Conservation (phyloP, 2,113 vertebrate species). For the Syngnathoides biaculeatus region DNA sequence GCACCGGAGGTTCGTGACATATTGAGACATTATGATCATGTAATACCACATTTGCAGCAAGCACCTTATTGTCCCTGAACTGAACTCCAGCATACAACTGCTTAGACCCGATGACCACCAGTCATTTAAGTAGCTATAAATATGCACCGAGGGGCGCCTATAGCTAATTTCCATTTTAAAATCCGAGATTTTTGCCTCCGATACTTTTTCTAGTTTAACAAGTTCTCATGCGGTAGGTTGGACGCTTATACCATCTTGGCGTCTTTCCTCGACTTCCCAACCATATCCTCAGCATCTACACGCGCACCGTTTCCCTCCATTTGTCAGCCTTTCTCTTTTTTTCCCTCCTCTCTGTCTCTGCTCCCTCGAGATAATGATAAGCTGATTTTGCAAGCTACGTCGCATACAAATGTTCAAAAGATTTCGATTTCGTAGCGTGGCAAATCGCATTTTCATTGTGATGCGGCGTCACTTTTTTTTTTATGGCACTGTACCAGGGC, state of each 20-base stretch:
- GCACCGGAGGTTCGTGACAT: too few relatives aligned
- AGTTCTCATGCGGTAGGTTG: background rate
- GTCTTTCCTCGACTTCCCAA: conserved; percentile 18
- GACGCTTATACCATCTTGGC: background rate
- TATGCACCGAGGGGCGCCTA: too few relatives aligned
- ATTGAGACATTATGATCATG: too few relatives aligned
- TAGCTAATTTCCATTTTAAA: too few relatives aligned
- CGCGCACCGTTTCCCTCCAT: conserved; percentile 7
- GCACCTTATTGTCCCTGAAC: too few relatives aligned
- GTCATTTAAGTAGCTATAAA: too few relatives aligned
- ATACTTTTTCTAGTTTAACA: background rate
- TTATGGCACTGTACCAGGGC: background rate
- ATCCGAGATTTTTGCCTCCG: background rate
- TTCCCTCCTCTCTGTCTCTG: conserved; percentile 6
- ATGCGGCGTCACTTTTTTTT: conserved; percentile 21
- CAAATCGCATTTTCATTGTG: conserved; percentile 30
- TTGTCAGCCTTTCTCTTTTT: conserved; percentile 15
- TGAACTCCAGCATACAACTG: too few relatives aligned
- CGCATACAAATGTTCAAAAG: conserved; percentile 34
- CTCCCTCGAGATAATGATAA: conserved; percentile 39
- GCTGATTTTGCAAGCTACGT: conserved; percentile 37
- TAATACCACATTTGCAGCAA: too few relatives aligned
- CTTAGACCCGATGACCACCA: too few relatives aligned
- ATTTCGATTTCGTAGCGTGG: conserved; percentile 29
- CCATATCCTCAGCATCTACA: conserved; percentile 26